phyloP scores from a whole-genome alignment of 2,113 vertebrate genomes.

The Xiphias gladius region DNA sequence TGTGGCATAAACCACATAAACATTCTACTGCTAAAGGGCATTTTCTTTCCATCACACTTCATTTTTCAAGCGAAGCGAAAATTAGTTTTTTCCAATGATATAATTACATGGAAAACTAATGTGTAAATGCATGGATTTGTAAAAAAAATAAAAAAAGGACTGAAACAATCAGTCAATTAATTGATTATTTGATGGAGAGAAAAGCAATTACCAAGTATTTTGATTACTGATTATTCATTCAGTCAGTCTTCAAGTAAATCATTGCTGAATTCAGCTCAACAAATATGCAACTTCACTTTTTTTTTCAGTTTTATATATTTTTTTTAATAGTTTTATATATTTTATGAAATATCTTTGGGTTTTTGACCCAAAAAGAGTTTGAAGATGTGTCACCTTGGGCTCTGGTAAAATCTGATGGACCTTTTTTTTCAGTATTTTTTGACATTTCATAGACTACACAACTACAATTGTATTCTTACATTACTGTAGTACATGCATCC shows the following conservation, averaged over 20 bases:
- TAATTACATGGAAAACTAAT: neutral
- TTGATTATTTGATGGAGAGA: neutral
- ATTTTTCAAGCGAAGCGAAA: conserved; percentile 24
- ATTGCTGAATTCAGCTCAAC: neutral
- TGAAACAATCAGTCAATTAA: neutral
- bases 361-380: neutral
- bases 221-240: neutral
- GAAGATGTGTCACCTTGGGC: no score
- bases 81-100: conserved; percentile 1
- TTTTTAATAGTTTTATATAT: no score
- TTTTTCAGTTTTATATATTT: neutral
- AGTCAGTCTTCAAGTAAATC: neutral
- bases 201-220: neutral
- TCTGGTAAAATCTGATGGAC: no score
- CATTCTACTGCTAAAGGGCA: conserved; percentile 16
- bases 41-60: conserved; percentile 30
- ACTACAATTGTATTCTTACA: neutral
- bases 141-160: neutral
- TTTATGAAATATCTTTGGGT: neutral
- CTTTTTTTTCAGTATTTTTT: neutral
- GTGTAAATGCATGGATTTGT: neutral
- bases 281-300: neutral
- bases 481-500: neutral
- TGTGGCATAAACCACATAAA: conserved; percentile 6
- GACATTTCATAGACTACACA: neutral